These are phyloP conservation scores for Spheniscus humboldti DNA, from an alignment of 2,797 vertebrate species.

Conservation along the genomic window DNA sequence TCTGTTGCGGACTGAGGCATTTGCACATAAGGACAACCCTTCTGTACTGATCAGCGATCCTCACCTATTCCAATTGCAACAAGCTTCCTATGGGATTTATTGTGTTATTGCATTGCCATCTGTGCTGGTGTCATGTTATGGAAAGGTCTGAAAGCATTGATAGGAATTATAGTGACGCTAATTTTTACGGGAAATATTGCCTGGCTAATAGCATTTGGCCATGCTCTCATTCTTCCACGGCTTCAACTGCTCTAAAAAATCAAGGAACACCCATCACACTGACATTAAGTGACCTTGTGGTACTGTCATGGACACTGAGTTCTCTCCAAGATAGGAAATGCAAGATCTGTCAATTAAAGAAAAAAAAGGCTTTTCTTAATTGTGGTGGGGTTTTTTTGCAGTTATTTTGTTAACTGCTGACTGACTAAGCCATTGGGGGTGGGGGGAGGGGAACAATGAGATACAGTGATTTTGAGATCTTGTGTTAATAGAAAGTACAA, in stretches of 20 bases:
- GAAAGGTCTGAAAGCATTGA: neutral
- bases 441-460: fast-evolving
- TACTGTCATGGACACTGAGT: neutral
- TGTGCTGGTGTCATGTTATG: constrained; percentile 1
- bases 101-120: neutral
- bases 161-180: neutral
- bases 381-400: fast-evolving
- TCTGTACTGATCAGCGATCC: neutral
- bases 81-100: neutral
- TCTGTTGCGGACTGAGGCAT: neutral
- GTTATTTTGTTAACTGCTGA: neutral
- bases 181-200: neutral
- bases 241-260: neutral
- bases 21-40: constrained; percentile 7
- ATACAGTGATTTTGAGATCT: neutral
- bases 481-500: neutral
- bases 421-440: fast-evolving
- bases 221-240: neutral
- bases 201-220: neutral
- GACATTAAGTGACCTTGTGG: neutral
- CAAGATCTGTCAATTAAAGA: neutral
- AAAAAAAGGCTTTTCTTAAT: neutral
- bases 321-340: neutral
- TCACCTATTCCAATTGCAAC: neutral
- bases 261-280: neutral